These are phyloP conservation scores for Xiphorhynchus elegans DNA, from an alignment of 2,113 vertebrate genomes.

Conservation along the genomic window DNA sequence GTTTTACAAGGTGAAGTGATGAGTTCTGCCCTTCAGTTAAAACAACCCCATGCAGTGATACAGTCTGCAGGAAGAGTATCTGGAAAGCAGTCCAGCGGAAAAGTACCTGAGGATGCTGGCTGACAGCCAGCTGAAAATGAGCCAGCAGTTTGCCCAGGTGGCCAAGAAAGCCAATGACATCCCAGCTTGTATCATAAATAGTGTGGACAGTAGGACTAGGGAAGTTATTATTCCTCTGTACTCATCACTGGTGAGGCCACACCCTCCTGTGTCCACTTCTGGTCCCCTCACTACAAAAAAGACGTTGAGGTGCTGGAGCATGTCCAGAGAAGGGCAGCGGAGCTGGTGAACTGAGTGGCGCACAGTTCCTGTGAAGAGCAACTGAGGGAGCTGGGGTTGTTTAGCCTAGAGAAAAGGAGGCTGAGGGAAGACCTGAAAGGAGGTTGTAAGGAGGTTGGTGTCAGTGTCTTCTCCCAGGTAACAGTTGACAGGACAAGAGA, in stretches of 20 bases:
- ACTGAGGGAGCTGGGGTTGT: not conserved
- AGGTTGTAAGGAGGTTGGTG: too few relatives aligned
- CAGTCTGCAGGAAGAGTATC: too few relatives aligned
- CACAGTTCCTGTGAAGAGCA: not conserved
- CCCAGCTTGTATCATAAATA: too few relatives aligned
- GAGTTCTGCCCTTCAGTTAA: not conserved
- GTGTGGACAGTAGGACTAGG: not conserved
- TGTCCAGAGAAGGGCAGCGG: not conserved
- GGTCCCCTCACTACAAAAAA: too few relatives aligned
- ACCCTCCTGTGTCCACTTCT: not conserved
- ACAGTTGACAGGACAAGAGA: not conserved
- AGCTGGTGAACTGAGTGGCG: not conserved
- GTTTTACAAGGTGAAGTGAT: not conserved
- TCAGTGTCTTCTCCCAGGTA: not conserved
- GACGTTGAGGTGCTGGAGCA: rapidly evolving
- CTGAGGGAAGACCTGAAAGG: too few relatives aligned
- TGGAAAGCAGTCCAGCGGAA: not conserved
- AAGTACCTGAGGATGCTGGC: too few relatives aligned
- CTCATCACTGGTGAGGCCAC: not conserved
- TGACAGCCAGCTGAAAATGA: not conserved
- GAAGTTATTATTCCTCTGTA: not conserved
- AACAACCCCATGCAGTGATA: not conserved
- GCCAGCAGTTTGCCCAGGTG: not conserved
- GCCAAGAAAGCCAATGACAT: not conserved
- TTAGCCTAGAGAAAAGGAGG: not conserved